Evolutionary conservation across 2,797 vertebrate genomes (phyloP).

Genomic region (Esox lucius): DNA sequence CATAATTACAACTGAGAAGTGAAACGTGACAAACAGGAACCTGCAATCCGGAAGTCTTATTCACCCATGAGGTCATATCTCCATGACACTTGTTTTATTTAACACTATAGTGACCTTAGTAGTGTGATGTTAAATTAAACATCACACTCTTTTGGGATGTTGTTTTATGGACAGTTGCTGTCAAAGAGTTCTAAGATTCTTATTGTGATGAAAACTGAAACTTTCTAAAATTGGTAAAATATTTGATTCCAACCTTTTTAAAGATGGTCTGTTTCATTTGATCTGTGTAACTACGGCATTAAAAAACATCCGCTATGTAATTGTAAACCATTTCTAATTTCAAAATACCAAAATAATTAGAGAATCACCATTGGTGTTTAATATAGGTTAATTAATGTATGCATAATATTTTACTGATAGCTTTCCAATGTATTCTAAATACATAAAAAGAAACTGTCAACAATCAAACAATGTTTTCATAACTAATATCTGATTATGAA

Average conservation of each 20-base stretch:
- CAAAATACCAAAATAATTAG: neutral
- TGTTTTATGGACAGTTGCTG: neutral
- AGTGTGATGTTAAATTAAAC: neutral
- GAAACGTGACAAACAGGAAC: constrained; percentile 38
- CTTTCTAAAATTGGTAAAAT: too few relatives aligned
- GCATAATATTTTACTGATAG: constrained; percentile 25
- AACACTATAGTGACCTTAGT: constrained; percentile 8
- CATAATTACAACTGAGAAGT: constrained; percentile 58
- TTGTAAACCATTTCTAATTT: neutral
- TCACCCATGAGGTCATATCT: neutral
- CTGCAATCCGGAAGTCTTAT: constrained; percentile 24
- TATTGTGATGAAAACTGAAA: neutral
- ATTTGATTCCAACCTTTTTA: too few relatives aligned
- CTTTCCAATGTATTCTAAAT: constrained; percentile 16
- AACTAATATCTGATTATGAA: constrained; percentile 7
- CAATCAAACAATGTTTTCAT: constrained; percentile 28
- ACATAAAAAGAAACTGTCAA: constrained; percentile 23
- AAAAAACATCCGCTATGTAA: neutral
- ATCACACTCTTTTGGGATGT: neutral
- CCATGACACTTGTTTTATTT: constrained; percentile 8
- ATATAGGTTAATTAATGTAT: neutral
- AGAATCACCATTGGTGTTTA: neutral
- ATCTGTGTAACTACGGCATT: neutral
- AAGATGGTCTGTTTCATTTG: neutral
- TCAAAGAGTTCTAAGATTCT: neutral